Base-by-base conservation (phyloP, 1,140 invertebrate genomes). In the Anagrus nilaparvatae region DNA sequence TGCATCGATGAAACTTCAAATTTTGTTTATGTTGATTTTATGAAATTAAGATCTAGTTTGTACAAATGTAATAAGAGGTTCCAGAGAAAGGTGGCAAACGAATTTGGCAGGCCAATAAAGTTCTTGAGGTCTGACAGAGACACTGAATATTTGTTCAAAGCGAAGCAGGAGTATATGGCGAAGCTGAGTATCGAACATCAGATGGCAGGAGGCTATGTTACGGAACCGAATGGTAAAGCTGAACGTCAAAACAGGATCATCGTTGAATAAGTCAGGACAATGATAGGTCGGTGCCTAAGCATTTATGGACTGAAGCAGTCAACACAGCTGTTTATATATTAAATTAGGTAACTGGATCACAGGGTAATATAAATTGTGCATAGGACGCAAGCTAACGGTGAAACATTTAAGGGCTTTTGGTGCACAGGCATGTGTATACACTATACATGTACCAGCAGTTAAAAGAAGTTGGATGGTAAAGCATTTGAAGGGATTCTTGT, bases 401-500 rank as follows among this genome's bases (percentile, higher is more conserved):
- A 31, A n/a, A n/a, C 46, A 63, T 46, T 17, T 60, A 7, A 21
- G 42, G 37, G 35, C 58, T 9, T 65, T 63, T 47, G 61, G 60
- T 12, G 56, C 46, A 33, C 20, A 30, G 16, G 30, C 23, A 3
- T 42, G n/a, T 21, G 25, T 25, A 29, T 23, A 10, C 29, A 23
- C 44, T 20, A 31, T 41, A 13, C 35, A 49, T 13, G n/a, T n/a
- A n/a, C n/a, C n/a, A 10, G 34, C 14, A 21, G 30, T 3, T 23
- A 35, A 30, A 38, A 28, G 40, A 49, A 49, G 24, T 40, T 23
- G 25, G 32, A 43, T 25, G 1, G 8, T 1, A 43, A 43, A 21
- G 23, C 40, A 12, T 6, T 16, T 27, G 18, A 42, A 16, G 18
- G 23, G 10, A 14, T 36, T 20, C 36, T 43, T 5, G 3, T 38